Conservation (phyloP, 1,140 invertebrate genomes). For the Pseudobourletiella spinata region DNA sequence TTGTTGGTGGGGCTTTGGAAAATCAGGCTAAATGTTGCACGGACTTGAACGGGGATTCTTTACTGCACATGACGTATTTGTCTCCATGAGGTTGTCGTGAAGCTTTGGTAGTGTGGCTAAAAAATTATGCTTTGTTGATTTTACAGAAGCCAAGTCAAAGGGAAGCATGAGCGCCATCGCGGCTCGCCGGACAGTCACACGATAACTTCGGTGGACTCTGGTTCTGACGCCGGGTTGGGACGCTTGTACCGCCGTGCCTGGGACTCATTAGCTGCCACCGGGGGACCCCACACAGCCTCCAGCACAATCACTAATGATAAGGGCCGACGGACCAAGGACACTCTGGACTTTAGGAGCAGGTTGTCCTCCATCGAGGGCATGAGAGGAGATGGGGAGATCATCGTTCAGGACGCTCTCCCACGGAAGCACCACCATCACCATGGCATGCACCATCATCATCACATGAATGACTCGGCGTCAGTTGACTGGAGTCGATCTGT, state of each 20-base stretch:
- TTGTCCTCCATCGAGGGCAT: constrained; percentile 50
- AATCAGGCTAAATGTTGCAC: too few species aligned
- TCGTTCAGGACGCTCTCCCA: constrained; percentile 54
- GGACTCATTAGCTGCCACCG: constrained; percentile 34
- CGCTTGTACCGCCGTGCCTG: constrained; percentile 33
- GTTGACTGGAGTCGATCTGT: constrained; percentile 33
- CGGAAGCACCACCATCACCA: constrained; percentile 61
- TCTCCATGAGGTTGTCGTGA: too few species aligned
- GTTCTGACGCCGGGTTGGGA: constrained; percentile 33
- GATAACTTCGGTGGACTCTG: constrained; percentile 73
- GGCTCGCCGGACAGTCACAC: constrained; percentile 80
- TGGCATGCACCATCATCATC: constrained; percentile 38
- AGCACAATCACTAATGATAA: constrained; percentile 34
- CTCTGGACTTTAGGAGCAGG: constrained; percentile 35
- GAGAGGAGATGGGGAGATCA: constrained; percentile 72
- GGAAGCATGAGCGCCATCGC: constrained; percentile 75
- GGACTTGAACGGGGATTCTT: too few species aligned
- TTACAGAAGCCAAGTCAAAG: constrained; percentile 56
- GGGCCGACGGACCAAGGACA: constrained; percentile 37
- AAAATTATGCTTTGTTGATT: too few species aligned
- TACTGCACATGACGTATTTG: too few species aligned
- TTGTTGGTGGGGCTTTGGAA: too few species aligned
- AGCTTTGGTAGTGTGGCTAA: too few species aligned
- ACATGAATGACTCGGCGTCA: constrained; percentile 17
- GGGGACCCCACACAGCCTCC: constrained; percentile 29